Base-by-base conservation (phyloP, 2,113 vertebrate genomes). In the Uria lomvia region DNA sequence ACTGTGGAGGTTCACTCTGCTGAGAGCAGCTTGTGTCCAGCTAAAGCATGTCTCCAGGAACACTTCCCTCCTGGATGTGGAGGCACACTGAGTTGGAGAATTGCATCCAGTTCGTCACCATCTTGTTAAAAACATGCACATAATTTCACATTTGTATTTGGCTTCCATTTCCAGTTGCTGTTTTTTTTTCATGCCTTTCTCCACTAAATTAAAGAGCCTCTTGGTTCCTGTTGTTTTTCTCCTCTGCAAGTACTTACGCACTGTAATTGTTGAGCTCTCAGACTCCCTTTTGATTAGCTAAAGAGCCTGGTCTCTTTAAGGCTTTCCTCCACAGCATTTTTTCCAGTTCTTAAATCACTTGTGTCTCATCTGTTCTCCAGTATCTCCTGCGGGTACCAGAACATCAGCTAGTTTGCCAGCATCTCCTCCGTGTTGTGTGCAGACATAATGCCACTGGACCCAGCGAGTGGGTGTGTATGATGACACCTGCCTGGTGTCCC, bases 221-320 rank as follows among this genome's bases (percentile, higher is more conserved):
- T 92, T 60, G 72, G 72, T 88, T 92, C 52, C 63, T 71, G 63
- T 70, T 88, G 72, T 50, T 93, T 80, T 83, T 59, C 71, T 95
- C 20, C 55, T 93, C 14, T 59, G 47, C 76, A 74, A 88, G 50
- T 52, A 58, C 82, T 93, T 80, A 8, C 19, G 23, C 1, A 7
- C 47, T 94, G 85, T 59, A 78, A 43, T 88, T 77, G 85, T 62
- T 90, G 82, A 92, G 72, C 67, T 94, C 82, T 90, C 80, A 79
- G 75, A 16, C n/a, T 90, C 75, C 47, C 52, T 92, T 85, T 86
- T 94, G 78, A 63, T 83, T 40, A 91, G 42, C 79, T 95, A 8
- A 49, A 91, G 91, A 92, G 59, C 65, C 52, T 67, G 56, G 26
- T 67, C 38, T 91, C 85, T 71, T 45, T 60, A 82, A 91, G 66